Evolutionary conservation across 2,113 vertebrate species (phyloP).

Genomic region (Anser cygnoides): DNA sequence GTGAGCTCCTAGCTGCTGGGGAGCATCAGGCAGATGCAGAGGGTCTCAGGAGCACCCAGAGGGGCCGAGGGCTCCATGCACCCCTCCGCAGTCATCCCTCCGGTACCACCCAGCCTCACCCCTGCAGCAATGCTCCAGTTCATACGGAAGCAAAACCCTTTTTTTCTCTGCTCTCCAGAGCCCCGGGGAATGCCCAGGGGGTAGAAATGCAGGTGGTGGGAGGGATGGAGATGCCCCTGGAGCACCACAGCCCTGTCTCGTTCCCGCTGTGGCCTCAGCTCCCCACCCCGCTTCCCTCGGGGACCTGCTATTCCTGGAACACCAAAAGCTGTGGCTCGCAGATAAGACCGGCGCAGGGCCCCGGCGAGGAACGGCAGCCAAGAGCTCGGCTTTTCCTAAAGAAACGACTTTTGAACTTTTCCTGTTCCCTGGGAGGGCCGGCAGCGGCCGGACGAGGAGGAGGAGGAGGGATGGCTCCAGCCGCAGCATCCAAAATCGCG

Average conservation of each 20-base stretch:
- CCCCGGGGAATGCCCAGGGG: not conserved
- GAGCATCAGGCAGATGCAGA: accelerated
- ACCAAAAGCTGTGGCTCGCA: not conserved
- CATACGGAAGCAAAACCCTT: accelerated
- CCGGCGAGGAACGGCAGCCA: not conserved
- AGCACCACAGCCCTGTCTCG: not conserved
- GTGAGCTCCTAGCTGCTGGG: accelerated
- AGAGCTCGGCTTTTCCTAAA: not conserved
- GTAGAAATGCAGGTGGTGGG: accelerated
- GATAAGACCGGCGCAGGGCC: slow-evolving; percentile 41
- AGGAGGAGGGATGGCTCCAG: not conserved
- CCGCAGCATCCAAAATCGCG: not conserved
- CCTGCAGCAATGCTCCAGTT: not conserved
- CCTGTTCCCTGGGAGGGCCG: slow-evolving; percentile 9
- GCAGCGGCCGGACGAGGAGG: accelerated
- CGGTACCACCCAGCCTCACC: accelerated
- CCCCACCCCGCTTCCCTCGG: not conserved
- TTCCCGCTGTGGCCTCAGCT: accelerated
- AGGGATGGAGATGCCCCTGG: not conserved
- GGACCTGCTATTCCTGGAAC: slow-evolving; percentile 57
- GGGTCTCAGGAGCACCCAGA: not conserved
- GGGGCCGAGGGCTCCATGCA: accelerated
- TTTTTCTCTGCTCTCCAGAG: not conserved
- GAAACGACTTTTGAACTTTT: slow-evolving; percentile 48
- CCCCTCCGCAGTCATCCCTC: not conserved